Evolutionary conservation across 2,797 vertebrate species (phyloP).

Genomic region (Takifugu rubripes): DNA sequence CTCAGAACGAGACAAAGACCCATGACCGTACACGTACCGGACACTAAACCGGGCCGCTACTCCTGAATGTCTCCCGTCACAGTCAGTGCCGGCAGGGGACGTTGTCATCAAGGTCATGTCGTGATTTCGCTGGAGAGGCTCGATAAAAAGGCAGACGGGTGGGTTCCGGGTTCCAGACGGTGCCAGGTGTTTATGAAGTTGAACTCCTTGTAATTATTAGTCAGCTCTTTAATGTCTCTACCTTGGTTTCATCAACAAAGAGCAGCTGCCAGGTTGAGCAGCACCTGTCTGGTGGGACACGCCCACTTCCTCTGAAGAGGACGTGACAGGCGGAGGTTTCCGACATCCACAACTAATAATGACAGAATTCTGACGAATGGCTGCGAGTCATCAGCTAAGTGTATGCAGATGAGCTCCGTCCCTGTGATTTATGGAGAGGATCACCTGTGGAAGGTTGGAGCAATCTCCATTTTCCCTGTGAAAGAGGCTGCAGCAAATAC

Average conservation of each 20-base stretch:
- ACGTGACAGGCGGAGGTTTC: conserved; percentile 55
- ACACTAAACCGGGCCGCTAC: too few relatives aligned
- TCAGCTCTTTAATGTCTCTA: neutral
- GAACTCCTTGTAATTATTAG: too few relatives aligned
- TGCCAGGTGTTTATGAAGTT: too few relatives aligned
- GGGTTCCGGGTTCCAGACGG: too few relatives aligned
- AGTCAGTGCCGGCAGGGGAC: too few relatives aligned
- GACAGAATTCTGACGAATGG: conserved; percentile 13
- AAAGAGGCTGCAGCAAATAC: conserved; percentile 1
- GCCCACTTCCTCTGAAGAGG: conserved; percentile 43
- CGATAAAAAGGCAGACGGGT: too few relatives aligned
- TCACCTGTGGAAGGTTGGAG: conserved; percentile 1
- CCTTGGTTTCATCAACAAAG: conserved; percentile 51
- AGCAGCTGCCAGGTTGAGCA: conserved; percentile 34
- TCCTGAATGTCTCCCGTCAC: too few relatives aligned
- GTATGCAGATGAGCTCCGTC: conserved; percentile 10
- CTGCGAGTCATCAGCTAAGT: conserved; percentile 4
- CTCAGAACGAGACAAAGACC: neutral
- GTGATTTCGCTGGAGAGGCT: too few relatives aligned
- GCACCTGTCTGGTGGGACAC: conserved; percentile 56
- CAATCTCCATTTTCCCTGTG: neutral
- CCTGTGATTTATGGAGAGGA: conserved; percentile 11
- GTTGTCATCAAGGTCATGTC: too few relatives aligned
- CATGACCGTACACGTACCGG: too few relatives aligned
- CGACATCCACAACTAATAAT: conserved; percentile 25